Percentiles rank a stretch among this genome's conserved stretches.
Evolutionary conservation across 1,140 invertebrate genomes (phyloP).

Genomic region (Oryzaephilus surinamensis): DNA sequence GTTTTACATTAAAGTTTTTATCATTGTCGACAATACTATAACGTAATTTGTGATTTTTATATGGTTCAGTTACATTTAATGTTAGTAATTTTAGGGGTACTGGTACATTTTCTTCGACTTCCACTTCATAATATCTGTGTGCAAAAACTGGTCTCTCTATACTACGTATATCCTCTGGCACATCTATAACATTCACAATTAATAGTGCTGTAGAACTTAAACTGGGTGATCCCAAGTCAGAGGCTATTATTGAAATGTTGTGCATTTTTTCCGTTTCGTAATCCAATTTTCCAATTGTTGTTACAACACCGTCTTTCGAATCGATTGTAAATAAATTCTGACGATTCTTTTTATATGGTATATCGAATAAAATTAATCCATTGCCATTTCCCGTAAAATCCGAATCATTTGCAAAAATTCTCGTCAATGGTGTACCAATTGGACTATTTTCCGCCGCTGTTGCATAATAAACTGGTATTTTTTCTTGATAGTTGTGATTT

Average conservation of each 20-base stretch:
- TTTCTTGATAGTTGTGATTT: slow-evolving; percentile 42
- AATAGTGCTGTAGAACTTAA: slow-evolving; percentile 67
- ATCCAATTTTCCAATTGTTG: slow-evolving; percentile 60
- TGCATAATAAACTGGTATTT: slow-evolving; percentile 58
- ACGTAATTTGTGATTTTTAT: slow-evolving; percentile 44
- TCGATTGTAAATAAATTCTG: slow-evolving; percentile 65
- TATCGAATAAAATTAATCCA: slow-evolving; percentile 63
- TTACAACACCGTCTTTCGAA: slow-evolving; percentile 68
- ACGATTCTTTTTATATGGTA: slow-evolving; percentile 48
- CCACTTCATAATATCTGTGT: slow-evolving; percentile 65
- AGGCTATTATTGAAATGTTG: slow-evolving; percentile 70
- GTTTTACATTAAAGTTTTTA: too few relatives aligned
- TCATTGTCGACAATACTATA: slow-evolving; percentile 50
- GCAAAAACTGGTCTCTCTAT: slow-evolving; percentile 51
- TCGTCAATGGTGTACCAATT: slow-evolving; percentile 55
- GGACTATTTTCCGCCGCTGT: slow-evolving; percentile 56
- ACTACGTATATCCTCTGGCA: slow-evolving; percentile 45
- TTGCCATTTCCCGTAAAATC: slow-evolving; percentile 77
- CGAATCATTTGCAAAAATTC: slow-evolving; percentile 71
- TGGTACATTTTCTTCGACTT: slow-evolving; percentile 62
- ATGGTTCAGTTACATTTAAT: slow-evolving; percentile 53
- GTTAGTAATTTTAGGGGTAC: slow-evolving; percentile 58
- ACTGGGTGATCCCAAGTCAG: slow-evolving; percentile 72
- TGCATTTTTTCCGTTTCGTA: slow-evolving; percentile 55
- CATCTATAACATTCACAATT: slow-evolving; percentile 53